phyloP scores from a whole-genome alignment of 2,797 vertebrate species.

The Peromyscus aztecus region DNA sequence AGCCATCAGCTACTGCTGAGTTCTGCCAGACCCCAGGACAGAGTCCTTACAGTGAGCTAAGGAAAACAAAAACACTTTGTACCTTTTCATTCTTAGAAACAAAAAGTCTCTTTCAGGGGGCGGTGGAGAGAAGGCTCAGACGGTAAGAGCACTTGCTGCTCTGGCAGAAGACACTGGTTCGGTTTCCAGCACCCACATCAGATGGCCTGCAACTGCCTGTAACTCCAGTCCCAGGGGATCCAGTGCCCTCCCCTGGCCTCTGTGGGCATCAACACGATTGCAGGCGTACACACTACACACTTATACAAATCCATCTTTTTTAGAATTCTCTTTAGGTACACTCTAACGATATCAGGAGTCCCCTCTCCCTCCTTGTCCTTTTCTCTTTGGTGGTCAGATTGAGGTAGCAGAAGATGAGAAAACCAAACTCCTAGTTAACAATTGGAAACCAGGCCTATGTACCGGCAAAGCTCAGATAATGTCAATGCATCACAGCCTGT shows the following conservation, averaged over 20 bases:
- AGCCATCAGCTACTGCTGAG: slow-evolving; percentile 16
- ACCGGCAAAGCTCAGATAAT: slow-evolving; percentile 58
- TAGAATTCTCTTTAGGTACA: background rate
- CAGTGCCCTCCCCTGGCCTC: too few relatives aligned
- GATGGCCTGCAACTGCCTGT: background rate
- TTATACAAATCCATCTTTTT: background rate
- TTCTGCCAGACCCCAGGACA: slow-evolving; percentile 1
- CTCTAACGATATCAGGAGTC: background rate
- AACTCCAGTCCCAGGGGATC: background rate
- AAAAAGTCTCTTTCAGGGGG: slow-evolving; percentile 28
- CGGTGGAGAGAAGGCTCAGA: background rate
- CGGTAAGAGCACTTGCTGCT: background rate
- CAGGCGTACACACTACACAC: background rate
- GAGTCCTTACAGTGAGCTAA: background rate
- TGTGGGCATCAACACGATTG: background rate
- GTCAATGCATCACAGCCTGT: slow-evolving; percentile 58
- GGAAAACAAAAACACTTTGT: background rate
- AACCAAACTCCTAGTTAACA: slow-evolving; percentile 66
- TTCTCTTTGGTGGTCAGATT: slow-evolving; percentile 21
- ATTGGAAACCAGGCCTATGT: slow-evolving; percentile 74
- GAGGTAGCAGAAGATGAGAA: slow-evolving; percentile 37
- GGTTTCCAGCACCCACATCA: background rate
- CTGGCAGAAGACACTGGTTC: background rate
- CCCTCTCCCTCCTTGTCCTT: background rate
- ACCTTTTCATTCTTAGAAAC: slow-evolving; percentile 5